Evolutionary conservation across 2,113 vertebrate genomes (phyloP).

Genomic region (Chiloscyllium plagiosum): DNA sequence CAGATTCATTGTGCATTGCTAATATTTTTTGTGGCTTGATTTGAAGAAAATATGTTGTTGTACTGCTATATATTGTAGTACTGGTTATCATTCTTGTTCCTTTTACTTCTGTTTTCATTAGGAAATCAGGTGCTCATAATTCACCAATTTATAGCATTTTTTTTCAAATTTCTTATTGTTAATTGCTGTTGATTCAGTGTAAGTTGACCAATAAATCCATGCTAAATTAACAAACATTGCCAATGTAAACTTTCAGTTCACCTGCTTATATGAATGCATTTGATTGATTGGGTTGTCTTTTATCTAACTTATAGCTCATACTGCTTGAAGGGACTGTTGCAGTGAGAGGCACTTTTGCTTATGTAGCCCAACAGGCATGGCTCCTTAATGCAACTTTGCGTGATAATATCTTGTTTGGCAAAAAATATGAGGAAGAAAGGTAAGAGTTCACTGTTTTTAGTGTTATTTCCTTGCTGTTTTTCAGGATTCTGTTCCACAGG

Average conservation of each 20-base stretch:
- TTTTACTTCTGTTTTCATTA: neutral
- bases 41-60: neutral
- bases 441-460: conserved; percentile 44
- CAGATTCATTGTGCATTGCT: neutral
- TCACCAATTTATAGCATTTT: neutral
- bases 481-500: neutral
- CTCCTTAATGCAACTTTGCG: conserved; percentile 66
- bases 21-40: neutral
- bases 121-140: neutral
- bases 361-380: conserved; percentile 69
- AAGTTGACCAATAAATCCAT: neutral
- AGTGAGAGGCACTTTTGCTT: conserved; percentile 58
- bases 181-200: neutral
- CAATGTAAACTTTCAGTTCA: neutral
- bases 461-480: neutral
- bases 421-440: conserved; percentile 56
- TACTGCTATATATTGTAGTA: neutral
- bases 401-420: conserved; percentile 70
- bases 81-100: neutral
- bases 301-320: conserved; percentile 58
- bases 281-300: conserved; percentile 3
- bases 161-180: neutral
- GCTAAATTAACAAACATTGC: neutral
- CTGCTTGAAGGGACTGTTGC: conserved; percentile 61
- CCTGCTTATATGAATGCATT: neutral